Base-by-base conservation (phyloP, 2,113 vertebrate species). In the Abramis brama region DNA sequence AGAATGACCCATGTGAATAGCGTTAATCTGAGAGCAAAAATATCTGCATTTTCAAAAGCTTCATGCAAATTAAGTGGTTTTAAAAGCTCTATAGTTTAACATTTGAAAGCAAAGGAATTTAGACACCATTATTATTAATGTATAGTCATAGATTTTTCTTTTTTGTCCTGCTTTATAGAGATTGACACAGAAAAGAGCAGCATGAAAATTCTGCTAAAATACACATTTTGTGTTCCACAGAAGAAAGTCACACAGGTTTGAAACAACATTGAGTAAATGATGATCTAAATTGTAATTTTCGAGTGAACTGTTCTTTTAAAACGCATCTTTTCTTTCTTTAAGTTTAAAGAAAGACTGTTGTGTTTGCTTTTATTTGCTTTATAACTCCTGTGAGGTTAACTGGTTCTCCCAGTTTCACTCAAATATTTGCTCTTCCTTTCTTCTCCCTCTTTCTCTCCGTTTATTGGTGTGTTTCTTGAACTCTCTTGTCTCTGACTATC, bases 301-400 rank as follows among this genome's bases (percentile, higher is more conserved):
- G 66, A 52, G 36, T 55, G 73, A 52, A 30, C 77, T 64, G 39
- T 86, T 25, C 75, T 79, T 85, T 66, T 70, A 60, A 88, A 85
- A 43, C 45, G 57, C 68, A 43, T 57, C 84, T 79, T 83, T 73
- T 83, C 71, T 80, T 83, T 87, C 57, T 79, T 75, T 77, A 30
- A 47, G 10, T 78, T 55, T 15, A 11, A 47, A 33, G 36, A 82
- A 87, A 70, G 73, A 27, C 75, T 19, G 25, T 59, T 57, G 86
- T 82, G 78, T 88, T 86, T 84, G 57, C 23, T 87, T 84, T 79
- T 64, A 62, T 47, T 86, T 71, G 62, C 23, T 52, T 59, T 21
- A 39, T 39, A 45, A 82, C 70, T 87, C 68, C 45, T 79, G 19
- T 66, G 47, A 82, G 0, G 85, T 60, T 73, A 64, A 60, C 81